Conservation (phyloP, 1,140 invertebrate species). For the Dryas iulia region DNA sequence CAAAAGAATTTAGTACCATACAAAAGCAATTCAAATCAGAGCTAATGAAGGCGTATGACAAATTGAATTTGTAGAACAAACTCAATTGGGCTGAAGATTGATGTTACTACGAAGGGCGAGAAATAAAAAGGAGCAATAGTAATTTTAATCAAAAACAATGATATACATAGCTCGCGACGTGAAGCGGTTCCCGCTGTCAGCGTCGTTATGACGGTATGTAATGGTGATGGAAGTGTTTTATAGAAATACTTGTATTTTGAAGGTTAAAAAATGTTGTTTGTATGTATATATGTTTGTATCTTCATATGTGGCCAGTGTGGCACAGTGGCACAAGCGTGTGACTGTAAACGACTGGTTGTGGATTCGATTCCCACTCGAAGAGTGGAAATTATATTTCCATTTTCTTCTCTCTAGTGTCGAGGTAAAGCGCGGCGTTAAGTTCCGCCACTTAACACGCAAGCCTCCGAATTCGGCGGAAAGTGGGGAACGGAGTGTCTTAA, state of each 20-base stretch:
- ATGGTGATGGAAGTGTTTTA: not conserved
- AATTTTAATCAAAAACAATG: constrained; percentile 76
- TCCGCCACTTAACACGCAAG: too few relatives aligned
- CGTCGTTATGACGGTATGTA: not conserved
- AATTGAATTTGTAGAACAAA: constrained; percentile 22
- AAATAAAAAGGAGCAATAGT: constrained; percentile 59
- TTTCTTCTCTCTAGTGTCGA: too few relatives aligned
- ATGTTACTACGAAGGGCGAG: constrained; percentile 12
- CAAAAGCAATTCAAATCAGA: constrained; percentile 4
- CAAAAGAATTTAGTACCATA: not conserved
- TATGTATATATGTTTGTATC: too few relatives aligned
- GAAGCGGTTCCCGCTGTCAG: constrained; percentile 60
- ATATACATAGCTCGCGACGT: constrained; percentile 62
- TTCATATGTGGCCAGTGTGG: too few relatives aligned
- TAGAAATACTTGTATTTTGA: not conserved
- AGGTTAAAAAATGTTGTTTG: too few relatives aligned
- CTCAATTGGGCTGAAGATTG: constrained; percentile 24
- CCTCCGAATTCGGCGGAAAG: too few relatives aligned
- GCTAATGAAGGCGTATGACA: constrained; percentile 7
- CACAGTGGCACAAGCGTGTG: too few relatives aligned
- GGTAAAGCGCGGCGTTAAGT: too few relatives aligned
- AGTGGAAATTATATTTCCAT: too few relatives aligned
- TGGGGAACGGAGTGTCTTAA: too few relatives aligned
- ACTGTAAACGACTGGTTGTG: too few relatives aligned
- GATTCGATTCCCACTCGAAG: too few relatives aligned